Evolutionary conservation across 2,797 vertebrate genomes (phyloP).

Genomic region (Tokudaia tokunoshimensis): DNA sequence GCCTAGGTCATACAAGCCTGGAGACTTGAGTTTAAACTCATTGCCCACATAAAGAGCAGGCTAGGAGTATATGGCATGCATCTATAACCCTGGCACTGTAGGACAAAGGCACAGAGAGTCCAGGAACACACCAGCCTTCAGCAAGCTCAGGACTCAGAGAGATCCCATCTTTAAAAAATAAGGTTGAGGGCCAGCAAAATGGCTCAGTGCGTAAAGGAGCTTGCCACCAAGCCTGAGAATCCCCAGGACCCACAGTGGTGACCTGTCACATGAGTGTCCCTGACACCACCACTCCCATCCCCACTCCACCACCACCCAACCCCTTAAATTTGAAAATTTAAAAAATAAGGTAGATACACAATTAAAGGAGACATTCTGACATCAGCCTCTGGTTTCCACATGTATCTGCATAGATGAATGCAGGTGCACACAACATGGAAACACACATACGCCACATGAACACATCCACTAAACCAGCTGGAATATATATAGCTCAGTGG

Average conservation of each 20-base stretch:
- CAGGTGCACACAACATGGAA: background rate
- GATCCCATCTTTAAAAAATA: background rate
- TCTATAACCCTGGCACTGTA: too few relatives aligned
- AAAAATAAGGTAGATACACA: background rate
- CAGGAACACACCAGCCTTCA: background rate
- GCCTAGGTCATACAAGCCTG: background rate
- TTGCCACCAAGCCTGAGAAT: background rate
- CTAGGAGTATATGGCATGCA: background rate
- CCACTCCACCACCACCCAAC: accelerated
- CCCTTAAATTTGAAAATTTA: background rate
- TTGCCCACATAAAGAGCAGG: too few relatives aligned
- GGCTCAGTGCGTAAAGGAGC: background rate
- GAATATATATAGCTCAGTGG: background rate
- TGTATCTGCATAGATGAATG: background rate
- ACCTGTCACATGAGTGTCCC: background rate
- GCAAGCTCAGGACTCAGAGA: background rate
- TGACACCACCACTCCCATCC: too few relatives aligned
- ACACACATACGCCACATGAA: background rate
- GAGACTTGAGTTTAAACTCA: background rate
- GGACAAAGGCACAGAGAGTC: background rate
- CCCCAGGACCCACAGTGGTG: background rate
- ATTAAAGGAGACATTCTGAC: background rate
- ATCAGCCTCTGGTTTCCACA: background rate
- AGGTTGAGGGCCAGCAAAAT: background rate
- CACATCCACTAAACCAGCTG: background rate